Conservation (phyloP, 2,888 invertebrate genomes). For the Heliothis peltigera region DNA sequence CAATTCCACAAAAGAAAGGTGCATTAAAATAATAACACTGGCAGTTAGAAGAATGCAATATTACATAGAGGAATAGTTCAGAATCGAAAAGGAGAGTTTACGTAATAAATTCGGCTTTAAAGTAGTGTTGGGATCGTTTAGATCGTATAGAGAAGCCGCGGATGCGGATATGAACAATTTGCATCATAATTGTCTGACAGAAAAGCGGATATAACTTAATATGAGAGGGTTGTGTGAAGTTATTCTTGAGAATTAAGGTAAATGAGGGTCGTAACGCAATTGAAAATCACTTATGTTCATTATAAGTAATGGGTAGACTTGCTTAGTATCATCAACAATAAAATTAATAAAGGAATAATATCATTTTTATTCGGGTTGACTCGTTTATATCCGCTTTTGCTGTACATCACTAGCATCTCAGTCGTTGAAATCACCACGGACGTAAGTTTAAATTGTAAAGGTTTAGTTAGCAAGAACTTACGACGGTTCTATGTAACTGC, state of each 20-base stretch:
- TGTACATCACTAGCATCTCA: constrained; percentile 36
- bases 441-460: constrained; percentile 57
- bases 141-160: not conserved
- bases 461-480: constrained; percentile 48
- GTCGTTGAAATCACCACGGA: constrained; percentile 37
- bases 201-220: constrained; percentile 29
- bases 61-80: constrained; percentile 33
- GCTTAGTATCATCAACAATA: not conserved
- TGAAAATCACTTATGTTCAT: constrained; percentile 3
- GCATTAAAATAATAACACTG: constrained; percentile 42
- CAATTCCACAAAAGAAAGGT: constrained; percentile 25
- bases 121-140: constrained; percentile 42
- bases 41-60: constrained; percentile 39
- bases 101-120: constrained; percentile 49
- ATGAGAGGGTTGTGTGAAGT: constrained; percentile 12
- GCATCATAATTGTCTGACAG: constrained; percentile 19
- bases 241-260: not conserved
- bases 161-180: constrained; percentile 36
- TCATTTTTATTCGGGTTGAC: not conserved
- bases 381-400: not conserved
- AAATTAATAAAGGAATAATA: no score
- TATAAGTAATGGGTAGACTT: not conserved
- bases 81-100: constrained; percentile 50
- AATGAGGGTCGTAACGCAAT: constrained; percentile 3
- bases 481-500: constrained; percentile 24